Percentiles rank a stretch among this genome's conserved stretches.
These are phyloP conservation scores for Nansenia antarctica DNA, from an alignment of 2,113 vertebrate species.

Conservation along the genomic window DNA sequence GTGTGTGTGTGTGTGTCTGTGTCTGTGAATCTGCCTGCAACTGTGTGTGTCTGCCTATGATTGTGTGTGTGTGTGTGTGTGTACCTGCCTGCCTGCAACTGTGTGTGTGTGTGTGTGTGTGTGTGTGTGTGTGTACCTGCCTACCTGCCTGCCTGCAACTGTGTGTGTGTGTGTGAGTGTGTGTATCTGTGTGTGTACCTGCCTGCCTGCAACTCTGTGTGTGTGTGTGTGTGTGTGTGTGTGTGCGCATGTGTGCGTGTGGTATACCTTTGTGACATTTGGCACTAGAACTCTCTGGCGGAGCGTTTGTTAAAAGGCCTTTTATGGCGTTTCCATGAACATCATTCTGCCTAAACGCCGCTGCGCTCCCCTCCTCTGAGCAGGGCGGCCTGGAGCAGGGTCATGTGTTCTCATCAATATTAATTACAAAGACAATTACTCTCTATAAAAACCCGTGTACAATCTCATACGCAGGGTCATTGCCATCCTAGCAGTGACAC, in stretches of 20 bases:
- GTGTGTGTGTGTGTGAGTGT: slow-evolving; percentile 7
- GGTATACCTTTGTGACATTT: slow-evolving; percentile 46
- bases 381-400: slow-evolving; percentile 13
- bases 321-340: slow-evolving; percentile 34
- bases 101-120: slow-evolving; percentile 19
- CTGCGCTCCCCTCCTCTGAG: neutral
- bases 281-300: slow-evolving; percentile 47
- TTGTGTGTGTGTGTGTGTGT: too few relatives aligned
- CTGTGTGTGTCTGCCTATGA: neutral
- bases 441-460: slow-evolving; percentile 15
- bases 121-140: neutral
- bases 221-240: slow-evolving; percentile 17
- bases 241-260: slow-evolving; percentile 4
- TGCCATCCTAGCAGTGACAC: slow-evolving; percentile 4
- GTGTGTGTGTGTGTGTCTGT: slow-evolving; percentile 29
- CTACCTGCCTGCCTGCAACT: neutral
- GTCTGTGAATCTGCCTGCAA: too few relatives aligned
- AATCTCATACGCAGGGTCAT: slow-evolving; percentile 1
- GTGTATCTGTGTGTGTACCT: slow-evolving; percentile 18
- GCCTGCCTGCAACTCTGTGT: neutral
- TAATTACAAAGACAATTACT: slow-evolving; percentile 39
- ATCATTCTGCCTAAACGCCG: slow-evolving; percentile 1
- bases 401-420: slow-evolving; percentile 20
- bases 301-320: slow-evolving; percentile 36
- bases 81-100: too few relatives aligned